Evolutionary conservation across 2,888 invertebrate genomes (phyloP).

Genomic region (Phengaris arion): DNA sequence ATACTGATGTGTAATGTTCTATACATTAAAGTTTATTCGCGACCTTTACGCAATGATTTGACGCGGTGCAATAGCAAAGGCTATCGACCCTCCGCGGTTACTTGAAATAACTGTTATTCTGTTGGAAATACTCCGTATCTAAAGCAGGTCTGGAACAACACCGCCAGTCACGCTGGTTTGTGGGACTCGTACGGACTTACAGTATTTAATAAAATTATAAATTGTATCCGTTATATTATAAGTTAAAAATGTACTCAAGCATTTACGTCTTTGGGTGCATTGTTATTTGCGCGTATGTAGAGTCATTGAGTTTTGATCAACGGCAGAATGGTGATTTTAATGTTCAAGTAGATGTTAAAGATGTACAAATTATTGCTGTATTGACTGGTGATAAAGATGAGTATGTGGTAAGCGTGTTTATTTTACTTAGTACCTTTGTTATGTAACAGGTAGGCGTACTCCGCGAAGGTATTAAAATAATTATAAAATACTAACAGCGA

Average conservation of each 20-base stretch:
- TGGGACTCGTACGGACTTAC: slow-evolving; percentile 52
- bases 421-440: not conserved
- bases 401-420: slow-evolving; percentile 72
- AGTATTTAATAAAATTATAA: slow-evolving; percentile 30
- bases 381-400: slow-evolving; percentile 81
- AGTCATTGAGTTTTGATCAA: slow-evolving; percentile 79
- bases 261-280: slow-evolving; percentile 41
- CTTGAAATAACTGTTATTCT: slow-evolving; percentile 76
- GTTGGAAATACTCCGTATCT: slow-evolving; percentile 71
- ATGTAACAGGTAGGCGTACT: too few species aligned
- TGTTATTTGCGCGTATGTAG: slow-evolving; percentile 45
- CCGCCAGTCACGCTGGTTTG: slow-evolving; percentile 57
- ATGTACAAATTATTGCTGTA: slow-evolving; percentile 86
- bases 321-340: slow-evolving; percentile 89
- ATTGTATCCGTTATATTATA: slow-evolving; percentile 26
- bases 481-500: too few species aligned
- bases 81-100: slow-evolving; percentile 76
- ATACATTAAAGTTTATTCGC: slow-evolving; percentile 36
- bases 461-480: too few species aligned
- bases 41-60: slow-evolving; percentile 65
- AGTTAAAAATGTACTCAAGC: slow-evolving; percentile 35
- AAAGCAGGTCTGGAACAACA: slow-evolving; percentile 49
- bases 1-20: too few species aligned
- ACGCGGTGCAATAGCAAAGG: slow-evolving; percentile 65
- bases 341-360: slow-evolving; percentile 88